These are phyloP conservation scores for Drosophila glabriapex DNA, from an alignment of 2,888 invertebrate species.

Conservation along the genomic window DNA sequence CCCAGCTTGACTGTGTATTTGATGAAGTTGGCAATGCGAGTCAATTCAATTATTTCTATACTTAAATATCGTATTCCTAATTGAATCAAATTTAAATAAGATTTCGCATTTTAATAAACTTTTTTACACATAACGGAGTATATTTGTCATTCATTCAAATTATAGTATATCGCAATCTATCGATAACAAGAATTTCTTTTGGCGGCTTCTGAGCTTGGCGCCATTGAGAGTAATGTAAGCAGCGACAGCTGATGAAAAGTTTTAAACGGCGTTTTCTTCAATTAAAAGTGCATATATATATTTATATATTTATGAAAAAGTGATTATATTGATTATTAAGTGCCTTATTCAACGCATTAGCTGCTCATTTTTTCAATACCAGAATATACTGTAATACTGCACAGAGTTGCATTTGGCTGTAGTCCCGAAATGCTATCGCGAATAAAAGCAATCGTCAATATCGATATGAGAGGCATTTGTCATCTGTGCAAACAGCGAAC, in stretches of 20 bases:
- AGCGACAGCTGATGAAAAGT: background rate
- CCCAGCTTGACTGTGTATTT: background rate
- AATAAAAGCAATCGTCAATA: conserved; percentile 45
- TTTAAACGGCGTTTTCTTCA: background rate
- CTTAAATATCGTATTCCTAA: background rate
- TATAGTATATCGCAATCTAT: background rate
- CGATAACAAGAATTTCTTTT: background rate
- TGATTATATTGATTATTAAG: background rate
- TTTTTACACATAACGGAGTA: background rate
- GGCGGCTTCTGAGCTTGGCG: background rate
- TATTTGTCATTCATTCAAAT: background rate
- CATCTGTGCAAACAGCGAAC: conserved; percentile 58
- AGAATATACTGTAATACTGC: background rate
- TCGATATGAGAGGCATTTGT: conserved; percentile 51
- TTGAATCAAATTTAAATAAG: background rate
- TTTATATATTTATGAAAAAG: background rate
- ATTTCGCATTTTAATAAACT: background rate
- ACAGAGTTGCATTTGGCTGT: conserved; percentile 6
- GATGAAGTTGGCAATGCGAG: conserved; percentile 17
- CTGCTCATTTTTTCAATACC: background rate
- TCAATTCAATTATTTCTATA: background rate
- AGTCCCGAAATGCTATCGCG: conserved; percentile 8
- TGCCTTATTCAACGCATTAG: background rate
- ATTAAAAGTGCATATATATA: background rate
- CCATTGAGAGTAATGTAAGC: background rate